These are phyloP conservation scores for Monochamus alternatus DNA, from an alignment of 2,888 invertebrate genomes.

Conservation along the genomic window DNA sequence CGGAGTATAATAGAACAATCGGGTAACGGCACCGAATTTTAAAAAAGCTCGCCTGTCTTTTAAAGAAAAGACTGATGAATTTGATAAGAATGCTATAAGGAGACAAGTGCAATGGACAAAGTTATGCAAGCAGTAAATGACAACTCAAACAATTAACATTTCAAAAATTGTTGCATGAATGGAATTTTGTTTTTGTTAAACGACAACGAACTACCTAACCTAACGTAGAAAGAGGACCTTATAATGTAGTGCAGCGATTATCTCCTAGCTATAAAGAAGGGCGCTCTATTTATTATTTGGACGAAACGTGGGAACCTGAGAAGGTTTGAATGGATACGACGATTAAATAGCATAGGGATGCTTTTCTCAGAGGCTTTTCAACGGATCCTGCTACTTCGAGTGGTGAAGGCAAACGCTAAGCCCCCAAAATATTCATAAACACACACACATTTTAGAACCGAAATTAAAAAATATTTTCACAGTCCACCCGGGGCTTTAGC, in stretches of 20 bases:
- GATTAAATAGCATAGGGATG: slow-evolving; percentile 1
- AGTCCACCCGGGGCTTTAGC: too few relatives aligned
- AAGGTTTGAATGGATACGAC: slow-evolving; percentile 30
- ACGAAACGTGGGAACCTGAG: background rate
- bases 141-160: slow-evolving; percentile 3
- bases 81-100: slow-evolving; percentile 32
- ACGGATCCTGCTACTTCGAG: slow-evolving; percentile 3
- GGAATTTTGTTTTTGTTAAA: slow-evolving; percentile 11
- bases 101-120: slow-evolving; percentile 16
- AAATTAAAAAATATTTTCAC: too few relatives aligned
- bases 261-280: slow-evolving; percentile 2
- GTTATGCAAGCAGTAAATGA: slow-evolving; percentile 23
- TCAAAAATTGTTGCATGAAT: slow-evolving; percentile 2
- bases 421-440: too few relatives aligned
- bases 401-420: slow-evolving; percentile 10
- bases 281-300: slow-evolving; percentile 4
- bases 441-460: too few relatives aligned
- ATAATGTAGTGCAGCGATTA: slow-evolving; percentile 15
- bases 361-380: slow-evolving; percentile 4
- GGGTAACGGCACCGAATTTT: background rate
- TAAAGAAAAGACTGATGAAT: slow-evolving; percentile 19
- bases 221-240: slow-evolving; percentile 3
- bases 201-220: background rate
- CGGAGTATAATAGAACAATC: slow-evolving; percentile 8
- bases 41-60: slow-evolving; percentile 6